Conservation (phyloP, 2,113 vertebrate species). For the Leptodactylus fuscus region DNA sequence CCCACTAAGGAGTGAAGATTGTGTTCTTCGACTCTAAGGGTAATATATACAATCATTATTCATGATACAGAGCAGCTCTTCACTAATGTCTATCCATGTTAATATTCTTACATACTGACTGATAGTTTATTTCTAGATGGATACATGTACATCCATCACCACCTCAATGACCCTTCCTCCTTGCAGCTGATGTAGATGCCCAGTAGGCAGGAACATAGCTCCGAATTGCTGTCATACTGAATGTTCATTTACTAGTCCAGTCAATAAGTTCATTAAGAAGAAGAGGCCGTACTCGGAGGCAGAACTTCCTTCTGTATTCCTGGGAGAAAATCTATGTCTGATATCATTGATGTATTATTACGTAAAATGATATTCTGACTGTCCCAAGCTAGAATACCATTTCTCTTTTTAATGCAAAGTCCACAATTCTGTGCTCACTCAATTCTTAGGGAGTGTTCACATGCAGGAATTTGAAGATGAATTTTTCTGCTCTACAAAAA, state of each 20-base stretch:
- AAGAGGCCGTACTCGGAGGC: background rate
- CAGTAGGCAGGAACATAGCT: background rate
- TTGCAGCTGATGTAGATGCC: background rate
- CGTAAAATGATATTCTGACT: background rate
- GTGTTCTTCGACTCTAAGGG: background rate
- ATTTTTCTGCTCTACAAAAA: too few relatives aligned
- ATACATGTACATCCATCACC: background rate
- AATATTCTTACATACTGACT: background rate
- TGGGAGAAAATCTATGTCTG: background rate
- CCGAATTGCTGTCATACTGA: background rate
- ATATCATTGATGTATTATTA: background rate
- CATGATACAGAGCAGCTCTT: background rate
- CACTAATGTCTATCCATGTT: background rate
- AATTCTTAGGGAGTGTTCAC: too few relatives aligned
- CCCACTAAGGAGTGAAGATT: background rate
- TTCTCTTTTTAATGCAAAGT: too few relatives aligned
- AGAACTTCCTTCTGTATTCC: background rate
- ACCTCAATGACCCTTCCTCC: background rate
- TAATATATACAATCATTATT: background rate
- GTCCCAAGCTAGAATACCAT: too few relatives aligned
- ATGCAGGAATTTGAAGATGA: too few relatives aligned
- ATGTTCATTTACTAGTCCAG: background rate
- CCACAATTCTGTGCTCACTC: too few relatives aligned
- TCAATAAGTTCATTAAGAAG: background rate
- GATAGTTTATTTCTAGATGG: background rate